phyloP scores from a whole-genome alignment of 2,797 vertebrate species.

The Threskiornis aethiopicus region DNA sequence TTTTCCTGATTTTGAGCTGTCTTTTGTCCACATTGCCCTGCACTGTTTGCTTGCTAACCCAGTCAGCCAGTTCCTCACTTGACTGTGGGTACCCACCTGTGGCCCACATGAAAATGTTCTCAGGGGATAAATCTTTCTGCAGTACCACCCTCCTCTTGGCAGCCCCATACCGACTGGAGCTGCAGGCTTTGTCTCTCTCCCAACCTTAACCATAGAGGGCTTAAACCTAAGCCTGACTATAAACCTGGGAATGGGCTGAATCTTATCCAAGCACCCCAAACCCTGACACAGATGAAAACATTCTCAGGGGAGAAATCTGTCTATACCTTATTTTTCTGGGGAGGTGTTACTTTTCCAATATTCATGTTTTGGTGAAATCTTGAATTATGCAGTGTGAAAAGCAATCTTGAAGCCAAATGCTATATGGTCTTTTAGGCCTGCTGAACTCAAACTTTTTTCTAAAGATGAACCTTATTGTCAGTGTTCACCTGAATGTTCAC shows the following conservation, averaged over 20 bases:
- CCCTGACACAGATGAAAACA: not conserved
- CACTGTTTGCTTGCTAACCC: not conserved
- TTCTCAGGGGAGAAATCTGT: not conserved
- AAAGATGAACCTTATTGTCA: not conserved
- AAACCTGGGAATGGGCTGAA: not conserved
- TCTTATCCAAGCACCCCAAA: not conserved
- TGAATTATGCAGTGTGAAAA: not conserved
- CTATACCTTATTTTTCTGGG: not conserved
- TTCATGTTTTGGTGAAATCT: not conserved
- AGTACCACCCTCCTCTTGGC: no score
- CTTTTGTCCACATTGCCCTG: not conserved
- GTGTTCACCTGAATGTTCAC: not conserved
- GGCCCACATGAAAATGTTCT: not conserved
- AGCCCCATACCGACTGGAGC: not conserved
- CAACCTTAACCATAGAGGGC: not conserved
- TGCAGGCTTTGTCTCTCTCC: not conserved
- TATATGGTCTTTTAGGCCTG: not conserved
- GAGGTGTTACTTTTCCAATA: not conserved
- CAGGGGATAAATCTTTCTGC: not conserved
- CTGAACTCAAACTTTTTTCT: not conserved
- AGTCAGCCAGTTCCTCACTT: not conserved
- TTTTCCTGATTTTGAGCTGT: not conserved
- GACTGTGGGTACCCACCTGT: no score
- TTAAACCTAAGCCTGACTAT: not conserved
- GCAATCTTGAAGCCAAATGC: not conserved